These are phyloP conservation scores for Zaprionus capensis DNA, from an alignment of 1,140 invertebrate species.

Conservation along the genomic window DNA sequence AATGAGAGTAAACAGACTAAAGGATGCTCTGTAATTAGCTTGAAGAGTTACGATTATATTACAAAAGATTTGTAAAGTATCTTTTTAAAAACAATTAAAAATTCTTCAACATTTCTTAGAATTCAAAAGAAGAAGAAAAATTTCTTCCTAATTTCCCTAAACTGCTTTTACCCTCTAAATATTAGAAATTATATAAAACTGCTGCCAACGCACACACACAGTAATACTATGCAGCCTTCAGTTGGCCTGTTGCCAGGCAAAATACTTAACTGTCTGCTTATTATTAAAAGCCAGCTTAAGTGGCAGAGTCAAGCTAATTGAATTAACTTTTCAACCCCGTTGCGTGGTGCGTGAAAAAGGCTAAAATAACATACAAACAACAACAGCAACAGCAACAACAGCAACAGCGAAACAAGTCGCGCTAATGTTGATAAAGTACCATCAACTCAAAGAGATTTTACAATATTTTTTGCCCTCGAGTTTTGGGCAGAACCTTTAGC, in stretches of 20 bases:
- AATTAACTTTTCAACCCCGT: conserved; percentile 70
- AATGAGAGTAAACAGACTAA: not conserved
- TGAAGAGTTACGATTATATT: no score
- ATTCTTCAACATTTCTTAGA: not conserved
- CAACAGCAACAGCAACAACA: conserved; percentile 32
- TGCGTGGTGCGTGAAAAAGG: conserved; percentile 71
- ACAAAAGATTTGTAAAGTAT: no score
- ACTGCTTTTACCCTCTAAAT: not conserved
- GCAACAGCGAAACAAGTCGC: conserved; percentile 58
- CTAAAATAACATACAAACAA: conserved; percentile 52
- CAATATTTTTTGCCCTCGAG: conserved; percentile 42
- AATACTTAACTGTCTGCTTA: conserved; percentile 79
- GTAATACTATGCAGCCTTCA: not conserved
- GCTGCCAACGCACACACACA: not conserved
- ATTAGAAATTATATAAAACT: conserved; percentile 30
- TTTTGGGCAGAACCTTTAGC: conserved; percentile 29
- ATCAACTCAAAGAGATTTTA: conserved; percentile 67
- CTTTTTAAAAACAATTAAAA: no score
- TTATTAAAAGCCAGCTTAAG: conserved; percentile 81
- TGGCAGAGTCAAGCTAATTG: conserved; percentile 81
- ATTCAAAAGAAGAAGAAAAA: not conserved
- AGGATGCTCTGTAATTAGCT: not conserved
- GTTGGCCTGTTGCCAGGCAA: conserved; percentile 47
- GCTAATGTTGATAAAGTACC: conserved; percentile 69
- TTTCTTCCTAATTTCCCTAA: not conserved